Percentiles rank a stretch among this genome's conserved stretches.
phyloP scores from a whole-genome alignment of 2,888 invertebrate species.

The Willowsia nigromaculata region DNA sequence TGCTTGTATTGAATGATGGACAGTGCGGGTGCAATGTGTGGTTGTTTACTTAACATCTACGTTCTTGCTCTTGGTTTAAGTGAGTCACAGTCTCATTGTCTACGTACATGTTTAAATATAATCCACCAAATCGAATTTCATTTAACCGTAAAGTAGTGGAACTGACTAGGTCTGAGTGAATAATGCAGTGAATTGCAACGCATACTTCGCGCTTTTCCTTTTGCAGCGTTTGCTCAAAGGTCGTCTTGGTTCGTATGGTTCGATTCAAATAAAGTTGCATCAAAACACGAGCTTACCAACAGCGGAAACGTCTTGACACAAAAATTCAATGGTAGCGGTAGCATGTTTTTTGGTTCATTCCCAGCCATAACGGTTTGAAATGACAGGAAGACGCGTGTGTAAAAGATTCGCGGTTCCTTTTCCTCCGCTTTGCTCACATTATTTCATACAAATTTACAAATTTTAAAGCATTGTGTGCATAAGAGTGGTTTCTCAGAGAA shows the following conservation, averaged over 20 bases:
- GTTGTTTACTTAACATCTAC: constrained; percentile 4
- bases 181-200: not conserved
- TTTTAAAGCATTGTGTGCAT: too few relatives aligned
- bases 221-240: not conserved
- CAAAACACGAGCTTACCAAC: not conserved
- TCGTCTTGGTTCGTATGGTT: not conserved
- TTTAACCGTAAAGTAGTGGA: not conserved
- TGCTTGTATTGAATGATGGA: not conserved
- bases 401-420: constrained; percentile 10
- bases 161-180: not conserved
- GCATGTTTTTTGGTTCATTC: not conserved
- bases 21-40: not conserved
- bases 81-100: not conserved
- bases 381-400: constrained; percentile 22
- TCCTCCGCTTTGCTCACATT: not conserved
- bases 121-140: not conserved
- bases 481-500: not conserved
- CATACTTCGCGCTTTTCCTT: not conserved
- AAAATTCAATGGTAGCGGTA: not conserved
- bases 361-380: not conserved
- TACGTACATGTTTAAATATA: not conserved
- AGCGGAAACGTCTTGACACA: constrained; percentile 16
- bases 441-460: not conserved
- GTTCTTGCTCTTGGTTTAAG: not conserved
- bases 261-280: not conserved